Base-by-base conservation (phyloP, 2,113 vertebrate genomes). In the Hypomesus transpacificus region DNA sequence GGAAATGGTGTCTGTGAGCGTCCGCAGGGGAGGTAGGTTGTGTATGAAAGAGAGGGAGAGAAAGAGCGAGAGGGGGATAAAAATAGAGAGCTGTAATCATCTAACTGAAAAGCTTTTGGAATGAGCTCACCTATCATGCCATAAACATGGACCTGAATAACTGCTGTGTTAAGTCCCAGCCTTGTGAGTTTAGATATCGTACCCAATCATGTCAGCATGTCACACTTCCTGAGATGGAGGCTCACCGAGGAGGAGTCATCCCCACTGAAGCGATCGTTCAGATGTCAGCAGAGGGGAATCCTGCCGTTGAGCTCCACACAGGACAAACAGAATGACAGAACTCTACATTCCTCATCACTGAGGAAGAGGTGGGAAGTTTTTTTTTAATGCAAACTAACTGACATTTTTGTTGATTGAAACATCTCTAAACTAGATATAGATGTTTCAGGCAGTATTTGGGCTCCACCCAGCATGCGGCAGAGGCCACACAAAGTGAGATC, bases 221-320 rank as follows among this genome's bases (percentile, higher is more conserved):
- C 87, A 85, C 77, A 75, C 81, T 79, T 76, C 74, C 74, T 57
- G 79, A 88, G 87, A 89, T 77, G 74, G 69, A 89, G 81, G 84
- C 83, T 82, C 79, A 17, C 71, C 77, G 77, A 73, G 51, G 57
- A 54, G 69, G 78, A 88, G 86, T 89, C 83, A 87, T 87, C 87
- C 72, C 77, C 75, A 4, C 81, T 77, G 78, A 78, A 85, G 78
- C 76, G 82, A 90, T 88, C 82, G 83, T 81, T 91, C 84, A 87
- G 74, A 77, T 76, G 75, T 80, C 82, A 75, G 73, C 63, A 66
- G 59, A 58, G n/a, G 87, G 78, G 82, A 82, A 87, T 75, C 86
- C 78, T 82, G 78, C 83, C 81, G 18, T 52, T 13, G 39, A 17
- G 2, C 11, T 51, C 14, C 21, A 14, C 9, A 16, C 1, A n/a